These are phyloP conservation scores for Campodea augens DNA, from an alignment of 1,140 invertebrate genomes.

Conservation along the genomic window DNA sequence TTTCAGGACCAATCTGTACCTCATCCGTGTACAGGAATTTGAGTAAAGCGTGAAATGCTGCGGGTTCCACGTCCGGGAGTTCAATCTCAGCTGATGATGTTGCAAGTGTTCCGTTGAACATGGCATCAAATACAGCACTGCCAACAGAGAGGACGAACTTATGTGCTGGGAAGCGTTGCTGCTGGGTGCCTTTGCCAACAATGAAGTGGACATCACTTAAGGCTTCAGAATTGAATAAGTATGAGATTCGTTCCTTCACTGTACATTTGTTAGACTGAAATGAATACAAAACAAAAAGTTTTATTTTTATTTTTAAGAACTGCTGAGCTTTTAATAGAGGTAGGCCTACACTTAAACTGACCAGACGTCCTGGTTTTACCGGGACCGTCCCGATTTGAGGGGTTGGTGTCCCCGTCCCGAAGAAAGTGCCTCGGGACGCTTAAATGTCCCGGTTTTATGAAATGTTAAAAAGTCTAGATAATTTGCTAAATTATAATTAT, in stretches of 20 bases:
- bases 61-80: constrained; percentile 64
- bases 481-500: too few species aligned
- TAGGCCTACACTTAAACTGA: too few species aligned
- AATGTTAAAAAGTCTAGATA: too few species aligned
- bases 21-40: constrained; percentile 66
- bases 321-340: too few species aligned
- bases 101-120: constrained; percentile 59
- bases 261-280: constrained; percentile 44
- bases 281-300: too few species aligned
- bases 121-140: constrained; percentile 68
- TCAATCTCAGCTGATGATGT: constrained; percentile 50
- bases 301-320: too few species aligned
- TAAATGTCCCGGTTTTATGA: too few species aligned
- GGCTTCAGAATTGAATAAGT: constrained; percentile 62
- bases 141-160: constrained; percentile 66
- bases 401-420: too few species aligned
- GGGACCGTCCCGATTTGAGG: too few species aligned
- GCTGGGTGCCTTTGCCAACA: constrained; percentile 46
- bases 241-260: constrained; percentile 53
- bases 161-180: constrained; percentile 58
- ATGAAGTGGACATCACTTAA: constrained; percentile 61
- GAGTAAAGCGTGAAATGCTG: constrained; percentile 47
- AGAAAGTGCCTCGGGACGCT: too few species aligned
- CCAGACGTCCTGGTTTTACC: too few species aligned
- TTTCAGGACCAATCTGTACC: constrained; percentile 66